Percentiles rank a stretch among this genome's conserved stretches.
Evolutionary conservation across 2,797 vertebrate genomes (phyloP).

Genomic region (Limosa lapponica): DNA sequence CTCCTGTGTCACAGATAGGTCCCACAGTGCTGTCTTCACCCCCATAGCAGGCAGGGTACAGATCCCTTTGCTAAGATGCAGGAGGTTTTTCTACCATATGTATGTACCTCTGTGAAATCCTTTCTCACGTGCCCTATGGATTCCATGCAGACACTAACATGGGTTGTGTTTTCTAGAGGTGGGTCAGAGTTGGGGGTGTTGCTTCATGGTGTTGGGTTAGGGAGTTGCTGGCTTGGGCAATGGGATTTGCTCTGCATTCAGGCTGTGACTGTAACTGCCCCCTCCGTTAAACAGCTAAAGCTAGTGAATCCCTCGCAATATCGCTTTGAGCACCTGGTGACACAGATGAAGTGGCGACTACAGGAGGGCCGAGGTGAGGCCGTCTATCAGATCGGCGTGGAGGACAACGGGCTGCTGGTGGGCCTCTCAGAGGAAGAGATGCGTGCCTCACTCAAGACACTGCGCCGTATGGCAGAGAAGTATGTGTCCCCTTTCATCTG

Average conservation of each 20-base stretch:
- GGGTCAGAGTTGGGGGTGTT: background rate
- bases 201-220: background rate
- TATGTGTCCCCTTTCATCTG: constrained; percentile 62
- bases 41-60: background rate
- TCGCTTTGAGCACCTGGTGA: constrained; percentile 97
- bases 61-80: background rate
- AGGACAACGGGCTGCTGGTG: constrained; percentile 96
- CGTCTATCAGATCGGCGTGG: constrained; percentile 97
- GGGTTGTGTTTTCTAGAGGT: background rate
- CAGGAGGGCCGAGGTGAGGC: constrained; percentile 97
- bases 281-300: constrained; percentile 84
- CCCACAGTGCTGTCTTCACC: background rate
- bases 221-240: background rate
- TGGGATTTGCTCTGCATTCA: background rate
- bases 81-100: background rate
- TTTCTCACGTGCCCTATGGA: background rate
- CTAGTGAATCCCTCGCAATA: constrained; percentile 95
- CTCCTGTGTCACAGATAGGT: background rate
- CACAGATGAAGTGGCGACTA: constrained; percentile 98
- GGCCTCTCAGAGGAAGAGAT: constrained; percentile 94
- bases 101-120: background rate
- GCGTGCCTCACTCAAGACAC: constrained; percentile 92
- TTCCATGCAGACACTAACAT: background rate
- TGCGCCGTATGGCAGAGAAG: constrained; percentile 96
- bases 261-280: background rate